Conservation (phyloP, 2,888 invertebrate genomes). For the Amblyteles armatorius region DNA sequence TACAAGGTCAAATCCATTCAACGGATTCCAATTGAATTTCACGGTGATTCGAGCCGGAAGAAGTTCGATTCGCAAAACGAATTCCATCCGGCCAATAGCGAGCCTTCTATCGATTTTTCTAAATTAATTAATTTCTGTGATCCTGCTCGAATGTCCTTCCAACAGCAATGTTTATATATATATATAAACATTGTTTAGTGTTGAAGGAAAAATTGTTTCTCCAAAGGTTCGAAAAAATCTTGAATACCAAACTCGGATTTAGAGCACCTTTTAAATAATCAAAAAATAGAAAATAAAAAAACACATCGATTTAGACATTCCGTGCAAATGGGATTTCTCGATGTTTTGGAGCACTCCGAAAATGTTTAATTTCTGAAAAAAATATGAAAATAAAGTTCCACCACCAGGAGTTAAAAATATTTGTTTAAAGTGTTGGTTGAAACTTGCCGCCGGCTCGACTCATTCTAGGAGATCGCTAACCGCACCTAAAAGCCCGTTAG, state of each 20-base stretch:
- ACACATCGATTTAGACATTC: too few relatives aligned
- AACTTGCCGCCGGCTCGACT: neutral
- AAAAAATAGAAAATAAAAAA: too few relatives aligned
- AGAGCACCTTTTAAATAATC: too few relatives aligned
- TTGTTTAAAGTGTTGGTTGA: neutral
- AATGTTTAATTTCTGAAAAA: too few relatives aligned
- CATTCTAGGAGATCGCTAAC: neutral
- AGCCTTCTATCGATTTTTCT: neutral
- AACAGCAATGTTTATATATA: neutral
- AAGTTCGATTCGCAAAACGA: conserved; percentile 2
- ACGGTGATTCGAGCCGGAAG: neutral
- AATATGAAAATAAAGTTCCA: too few relatives aligned
- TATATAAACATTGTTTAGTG: neutral
- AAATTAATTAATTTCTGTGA: neutral
- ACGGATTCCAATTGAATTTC: conserved; percentile 40
- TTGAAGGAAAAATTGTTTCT: neutral
- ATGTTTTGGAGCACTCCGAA: too few relatives aligned
- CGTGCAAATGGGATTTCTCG: too few relatives aligned
- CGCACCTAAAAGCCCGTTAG: neutral
- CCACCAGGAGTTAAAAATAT: neutral
- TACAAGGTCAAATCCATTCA: conserved; percentile 30
- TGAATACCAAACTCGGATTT: too few relatives aligned
- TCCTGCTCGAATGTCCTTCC: neutral
- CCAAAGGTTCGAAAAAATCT: neutral
- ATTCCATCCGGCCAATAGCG: neutral